Conservation (phyloP, 2,888 invertebrate species). For the Drosophila maculinotata region DNA sequence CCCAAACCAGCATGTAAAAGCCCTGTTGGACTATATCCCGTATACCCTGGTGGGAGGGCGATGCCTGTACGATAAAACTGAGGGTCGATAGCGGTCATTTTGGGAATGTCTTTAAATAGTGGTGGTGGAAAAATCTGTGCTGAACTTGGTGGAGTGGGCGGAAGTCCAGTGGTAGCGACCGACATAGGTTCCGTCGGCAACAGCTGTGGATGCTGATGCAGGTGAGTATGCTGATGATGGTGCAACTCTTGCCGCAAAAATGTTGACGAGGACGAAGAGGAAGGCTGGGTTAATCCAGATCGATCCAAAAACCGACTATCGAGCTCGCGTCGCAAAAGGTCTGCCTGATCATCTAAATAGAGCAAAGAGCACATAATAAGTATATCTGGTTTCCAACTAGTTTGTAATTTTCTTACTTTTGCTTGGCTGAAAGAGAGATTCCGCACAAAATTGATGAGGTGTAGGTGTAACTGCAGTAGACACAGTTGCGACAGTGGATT, state of each 20-base stretch:
- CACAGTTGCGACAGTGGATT: constrained; percentile 45
- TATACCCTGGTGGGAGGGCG: constrained; percentile 91
- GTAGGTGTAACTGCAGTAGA: constrained; percentile 86
- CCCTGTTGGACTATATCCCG: constrained; percentile 90
- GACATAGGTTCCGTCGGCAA: constrained; percentile 86
- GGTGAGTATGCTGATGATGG: constrained; percentile 96
- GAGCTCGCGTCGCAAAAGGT: constrained; percentile 94
- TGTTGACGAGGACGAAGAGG: constrained; percentile 85
- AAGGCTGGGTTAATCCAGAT: constrained; percentile 88
- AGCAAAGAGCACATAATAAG: constrained; percentile 4
- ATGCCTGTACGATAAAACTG: constrained; percentile 90
- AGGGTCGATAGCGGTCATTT: constrained; percentile 91
- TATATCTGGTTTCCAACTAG: neutral
- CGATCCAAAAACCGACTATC: constrained; percentile 96
- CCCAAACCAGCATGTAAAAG: constrained; percentile 91
- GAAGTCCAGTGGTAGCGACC: constrained; percentile 75
- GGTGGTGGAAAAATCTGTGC: constrained; percentile 87
- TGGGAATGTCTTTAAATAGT: constrained; percentile 95
- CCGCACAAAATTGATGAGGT: constrained; percentile 94
- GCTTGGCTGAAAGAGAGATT: constrained; percentile 94
- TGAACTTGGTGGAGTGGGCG: constrained; percentile 87
- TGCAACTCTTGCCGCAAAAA: constrained; percentile 94
- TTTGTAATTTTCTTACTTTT: constrained; percentile 85
- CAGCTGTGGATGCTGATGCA: constrained; percentile 94
- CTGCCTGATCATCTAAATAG: constrained; percentile 89